Evolutionary conservation across 2,113 vertebrate genomes (phyloP), one percentile per base, ranked within the genome.

Genomic region (Glaucidium brasilianum): DNA sequence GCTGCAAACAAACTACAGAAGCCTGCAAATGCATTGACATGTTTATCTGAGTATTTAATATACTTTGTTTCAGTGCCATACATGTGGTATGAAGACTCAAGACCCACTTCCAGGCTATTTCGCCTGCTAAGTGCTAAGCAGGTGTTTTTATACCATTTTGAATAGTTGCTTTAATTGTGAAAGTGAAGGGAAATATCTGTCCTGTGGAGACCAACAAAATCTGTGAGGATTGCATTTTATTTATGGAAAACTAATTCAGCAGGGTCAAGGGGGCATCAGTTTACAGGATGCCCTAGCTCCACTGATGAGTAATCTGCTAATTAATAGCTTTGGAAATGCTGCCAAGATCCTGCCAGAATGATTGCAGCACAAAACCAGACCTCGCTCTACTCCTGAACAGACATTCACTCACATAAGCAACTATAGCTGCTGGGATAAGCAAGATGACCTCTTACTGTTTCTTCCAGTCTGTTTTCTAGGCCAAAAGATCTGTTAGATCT

Each of bases 271-370:
- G 87, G 85, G 62, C 78, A 97, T 96, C 62, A 5, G 74, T 78
- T 91, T 95, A 78, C 91, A 94, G 75, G 75, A 17, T 64, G 52
- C 78, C 45, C 66, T 25, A 25, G 50, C 86, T 94, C 62, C 76
- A 79, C 86, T 74, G 81, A 52, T 90, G 84, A 96, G 68, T 94
- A 90, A 97, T 84, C 91, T 94, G 68, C 92, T 95, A 95, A 95
- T 96, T 92, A 94, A 92, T 86, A 95, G 86, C 81, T 89, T 86
- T 95, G 89, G 75, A 88, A 90, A 88, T 63, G 62, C 74, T 87
- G 83, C 92, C 95, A 96, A 79, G 43, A 35, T 73, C 53, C 56
- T 94, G 94, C 53, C 69, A 68, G 86, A 34, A 75, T 34, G 81
- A 66, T 88, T 86, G 58, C 92, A 97, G 84, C 91, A 60, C 85